A percentile compares a stretch with the other conserved stretches of the same genome.
phyloP scores from a whole-genome alignment of 1,140 invertebrate species.

The Lucilia cuprina region DNA sequence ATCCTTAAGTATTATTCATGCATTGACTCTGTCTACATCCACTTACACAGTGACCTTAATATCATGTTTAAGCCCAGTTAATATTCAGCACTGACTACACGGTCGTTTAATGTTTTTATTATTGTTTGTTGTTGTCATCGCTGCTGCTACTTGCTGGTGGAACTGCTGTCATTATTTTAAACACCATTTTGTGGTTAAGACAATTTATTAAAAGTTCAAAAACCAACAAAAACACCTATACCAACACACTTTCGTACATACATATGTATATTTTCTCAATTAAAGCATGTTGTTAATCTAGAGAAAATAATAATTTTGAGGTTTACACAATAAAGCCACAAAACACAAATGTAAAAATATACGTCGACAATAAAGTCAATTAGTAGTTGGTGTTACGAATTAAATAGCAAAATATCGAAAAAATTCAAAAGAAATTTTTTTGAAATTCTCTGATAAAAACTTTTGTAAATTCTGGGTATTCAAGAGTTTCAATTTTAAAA shows the following conservation, averaged over 20 bases:
- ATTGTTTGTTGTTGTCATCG: background rate
- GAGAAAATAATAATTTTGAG: background rate
- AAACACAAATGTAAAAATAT: background rate
- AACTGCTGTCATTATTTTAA: background rate
- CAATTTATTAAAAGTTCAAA: constrained; percentile 30
- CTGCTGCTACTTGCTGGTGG: background rate
- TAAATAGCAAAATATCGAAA: too few relatives aligned
- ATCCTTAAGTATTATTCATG: background rate
- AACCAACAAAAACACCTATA: background rate
- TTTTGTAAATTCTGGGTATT: too few relatives aligned
- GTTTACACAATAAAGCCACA: constrained; percentile 4
- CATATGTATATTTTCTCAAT: background rate
- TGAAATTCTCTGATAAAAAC: too few relatives aligned
- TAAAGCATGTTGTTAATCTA: background rate
- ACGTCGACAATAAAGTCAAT: background rate
- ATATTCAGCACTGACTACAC: background rate
- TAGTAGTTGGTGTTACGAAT: background rate
- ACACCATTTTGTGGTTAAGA: constrained; percentile 25
- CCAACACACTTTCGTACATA: background rate
- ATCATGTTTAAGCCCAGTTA: constrained; percentile 1
- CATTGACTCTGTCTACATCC: constrained; percentile 3
- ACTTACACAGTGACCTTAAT: constrained; percentile 17
- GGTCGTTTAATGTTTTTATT: background rate
- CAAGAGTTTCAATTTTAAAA: too few relatives aligned
- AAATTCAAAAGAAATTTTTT: too few relatives aligned